Conservation (phyloP, 2,888 invertebrate species). For the Petrolisthes cinctipes region DNA sequence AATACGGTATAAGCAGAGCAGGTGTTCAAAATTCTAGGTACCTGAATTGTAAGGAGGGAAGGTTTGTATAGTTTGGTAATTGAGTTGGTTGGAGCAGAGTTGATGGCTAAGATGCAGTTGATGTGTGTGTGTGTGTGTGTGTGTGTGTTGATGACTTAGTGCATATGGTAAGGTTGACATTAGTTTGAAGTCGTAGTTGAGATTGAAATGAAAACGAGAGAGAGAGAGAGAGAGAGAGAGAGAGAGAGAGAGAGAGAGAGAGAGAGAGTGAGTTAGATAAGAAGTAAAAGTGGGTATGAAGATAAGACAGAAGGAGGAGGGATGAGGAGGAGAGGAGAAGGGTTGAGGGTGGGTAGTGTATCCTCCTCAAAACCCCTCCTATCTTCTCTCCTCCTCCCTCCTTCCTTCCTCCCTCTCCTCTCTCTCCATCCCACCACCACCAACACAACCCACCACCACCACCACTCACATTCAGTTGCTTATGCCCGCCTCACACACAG, state of each 20-base stretch:
- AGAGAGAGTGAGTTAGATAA: neutral
- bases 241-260: neutral
- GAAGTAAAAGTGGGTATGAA: neutral
- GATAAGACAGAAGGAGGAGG: neutral
- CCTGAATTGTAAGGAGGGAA: neutral
- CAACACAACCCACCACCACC: neutral
- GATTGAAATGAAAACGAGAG: neutral
- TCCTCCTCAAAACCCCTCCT: neutral
- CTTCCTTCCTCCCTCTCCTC: neutral
- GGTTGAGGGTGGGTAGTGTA: neutral
- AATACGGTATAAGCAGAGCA: neutral
- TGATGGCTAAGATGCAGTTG: neutral
- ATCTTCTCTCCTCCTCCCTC: neutral
- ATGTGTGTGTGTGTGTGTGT: neutral
- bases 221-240: slow-evolving; percentile 14
- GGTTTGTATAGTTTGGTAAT: neutral
- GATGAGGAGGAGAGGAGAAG: neutral
- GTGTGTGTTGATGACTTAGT: neutral
- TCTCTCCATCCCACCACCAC: neutral
- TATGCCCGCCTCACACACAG: neutral
- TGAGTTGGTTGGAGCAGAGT: neutral
- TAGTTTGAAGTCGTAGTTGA: neutral
- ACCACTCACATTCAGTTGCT: no score
- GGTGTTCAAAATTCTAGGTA: neutral
- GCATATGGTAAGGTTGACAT: neutral